Conservation (phyloP, 1,140 invertebrate species). For the Ceratosolen fusciceps region DNA sequence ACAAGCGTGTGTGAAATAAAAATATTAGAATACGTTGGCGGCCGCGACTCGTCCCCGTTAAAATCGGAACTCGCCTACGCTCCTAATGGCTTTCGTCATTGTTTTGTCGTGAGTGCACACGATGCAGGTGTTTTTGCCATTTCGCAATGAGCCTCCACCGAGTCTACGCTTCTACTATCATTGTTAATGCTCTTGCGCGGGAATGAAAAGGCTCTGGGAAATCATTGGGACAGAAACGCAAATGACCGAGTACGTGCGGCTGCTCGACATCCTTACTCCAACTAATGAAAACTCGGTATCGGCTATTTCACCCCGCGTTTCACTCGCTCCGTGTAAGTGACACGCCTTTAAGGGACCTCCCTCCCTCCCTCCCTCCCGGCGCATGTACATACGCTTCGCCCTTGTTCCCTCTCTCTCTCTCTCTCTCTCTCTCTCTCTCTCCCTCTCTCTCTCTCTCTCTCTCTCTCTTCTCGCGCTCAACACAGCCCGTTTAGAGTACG, state of each 20-base stretch:
- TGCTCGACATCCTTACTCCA: background rate
- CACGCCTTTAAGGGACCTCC: background rate
- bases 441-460: background rate
- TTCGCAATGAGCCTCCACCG: background rate
- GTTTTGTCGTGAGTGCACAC: background rate
- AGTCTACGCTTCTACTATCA: background rate
- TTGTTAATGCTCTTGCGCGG: constrained; percentile 2
- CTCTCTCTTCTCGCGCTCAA: background rate
- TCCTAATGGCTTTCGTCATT: constrained; percentile 39
- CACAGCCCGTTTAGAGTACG: background rate
- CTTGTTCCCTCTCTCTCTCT: background rate
- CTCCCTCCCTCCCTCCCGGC: background rate
- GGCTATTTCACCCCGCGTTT: background rate
- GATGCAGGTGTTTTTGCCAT: constrained; percentile 26
- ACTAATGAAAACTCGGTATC: background rate
- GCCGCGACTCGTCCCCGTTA: constrained; percentile 22
- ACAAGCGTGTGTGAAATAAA: background rate
- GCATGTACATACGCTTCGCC: too few species aligned
- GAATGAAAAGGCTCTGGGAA: constrained; percentile 15
- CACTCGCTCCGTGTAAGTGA: background rate
- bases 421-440: background rate
- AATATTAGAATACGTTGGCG: background rate
- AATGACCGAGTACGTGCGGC: background rate
- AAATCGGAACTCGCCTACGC: constrained; percentile 25
- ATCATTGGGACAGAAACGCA: background rate